Base-by-base conservation (phyloP, 2,888 invertebrate genomes). In the Lissonota sp. region DNA sequence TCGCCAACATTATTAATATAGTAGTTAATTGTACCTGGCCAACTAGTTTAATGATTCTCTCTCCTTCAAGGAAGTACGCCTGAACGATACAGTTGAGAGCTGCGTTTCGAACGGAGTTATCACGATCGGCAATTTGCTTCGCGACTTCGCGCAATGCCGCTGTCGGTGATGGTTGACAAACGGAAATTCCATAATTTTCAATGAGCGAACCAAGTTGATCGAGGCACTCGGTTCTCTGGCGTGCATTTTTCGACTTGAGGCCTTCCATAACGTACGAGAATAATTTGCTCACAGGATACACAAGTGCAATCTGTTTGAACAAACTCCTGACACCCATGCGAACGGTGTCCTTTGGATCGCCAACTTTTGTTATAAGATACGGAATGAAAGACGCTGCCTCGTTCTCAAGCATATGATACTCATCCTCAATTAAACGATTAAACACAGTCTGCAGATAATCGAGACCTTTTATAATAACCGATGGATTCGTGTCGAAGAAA, bases 401-500 rank as follows among this genome's bases (percentile, higher is more conserved):
- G 88, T 96, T 96, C 89, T 99, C 99, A 0, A 96, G 94, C 94
- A 99, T 95, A 53, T 96, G 96, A 91, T 99, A 98, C 82, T 96
- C 96, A 81, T 95, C 95, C 53, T 96, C 95, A 62, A 96, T 96
- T 42, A 99, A 94, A 90, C 96, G 94, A 83, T 95, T 95, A 93
- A 99, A 98, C 77, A 98, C 96, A 14, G 95, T 93, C 82, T 96
- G 95, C 8, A 99, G 93, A 93, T 98, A 99, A 91, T 99, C 99
- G 86, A 99, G 93, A n/a, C 97, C 98, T 93, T 98, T 98, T 87
- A 99, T 94, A 80, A 99, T 94, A 49, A 99, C 99, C 12, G 98
- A 98, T 7, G 99, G 99, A 94, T 99, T 99, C 37, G 99, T 99
- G 93, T 99, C 99, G 90, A 99, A 99, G 93, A 99, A 99, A 80